Evolutionary conservation across 2,797 vertebrate species (phyloP), one percentile per base, ranked within the genome.

Genomic region (Garrulus glandarius): DNA sequence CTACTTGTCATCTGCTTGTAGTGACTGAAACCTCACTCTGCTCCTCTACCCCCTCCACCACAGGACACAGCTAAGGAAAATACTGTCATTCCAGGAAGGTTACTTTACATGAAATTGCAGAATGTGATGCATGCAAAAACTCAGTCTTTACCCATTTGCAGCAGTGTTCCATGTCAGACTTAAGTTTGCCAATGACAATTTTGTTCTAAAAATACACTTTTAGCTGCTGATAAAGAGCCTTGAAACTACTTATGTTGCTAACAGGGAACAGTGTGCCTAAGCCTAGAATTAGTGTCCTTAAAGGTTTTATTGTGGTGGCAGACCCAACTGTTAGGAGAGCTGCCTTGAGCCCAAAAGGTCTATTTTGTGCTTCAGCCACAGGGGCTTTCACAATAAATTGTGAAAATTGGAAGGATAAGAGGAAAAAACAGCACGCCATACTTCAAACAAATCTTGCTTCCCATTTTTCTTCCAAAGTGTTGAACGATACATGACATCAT

Each of bases 231-330:
- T 87, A 90, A 92, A 84, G 34, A 92, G 21, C 50, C 60, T 94
- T 92, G 67, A 79, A 95, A 82, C 59, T 86, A 70, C 44, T 52
- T 86, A 46, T 7, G 63, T 89, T 87, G 89, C 86, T 97, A 43
- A 84, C 43, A 86, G 37, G 55, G 78, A 96, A 57, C 21, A 81
- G 75, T 79, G 75, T 63, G 32, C 57, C 9, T 18, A 91, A 94
- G 68, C 55, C 74, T 79, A 83, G 93, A 96, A 94, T 93, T 94
- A 97, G 37, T 57, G 61, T 80, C 76, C 87, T 89, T 93, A 76
- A 93, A 93, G 55, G 29, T 61, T 97, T 97, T 97, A 94, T 93
- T 95, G 72, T 71, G 64, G 96, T 88, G 80, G 60, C 32, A 96
- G 97, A 97, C 57, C 26, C 92, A 96, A 95, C 49, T 82, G 76